These are phyloP conservation scores for Malurus melanocephalus DNA, from an alignment of 2,113 vertebrate species.

Conservation along the genomic window DNA sequence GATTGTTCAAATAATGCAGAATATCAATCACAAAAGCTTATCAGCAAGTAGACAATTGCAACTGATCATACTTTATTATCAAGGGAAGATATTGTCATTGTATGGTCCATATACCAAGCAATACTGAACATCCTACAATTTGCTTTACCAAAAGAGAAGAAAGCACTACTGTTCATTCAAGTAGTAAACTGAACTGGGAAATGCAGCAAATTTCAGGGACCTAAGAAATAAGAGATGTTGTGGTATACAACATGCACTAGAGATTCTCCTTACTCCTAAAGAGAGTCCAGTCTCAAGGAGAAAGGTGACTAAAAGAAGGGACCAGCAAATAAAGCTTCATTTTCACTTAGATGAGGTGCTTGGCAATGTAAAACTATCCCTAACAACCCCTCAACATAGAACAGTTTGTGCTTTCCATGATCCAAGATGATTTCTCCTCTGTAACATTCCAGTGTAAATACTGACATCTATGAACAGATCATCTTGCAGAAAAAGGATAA, in stretches of 20 bases:
- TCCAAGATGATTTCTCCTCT: not conserved
- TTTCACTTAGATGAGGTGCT: not conserved
- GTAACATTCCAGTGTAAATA: not conserved
- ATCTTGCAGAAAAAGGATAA: not conserved
- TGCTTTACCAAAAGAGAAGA: not conserved
- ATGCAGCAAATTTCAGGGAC: not conserved
- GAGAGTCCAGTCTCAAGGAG: not conserved
- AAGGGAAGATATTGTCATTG: not conserved
- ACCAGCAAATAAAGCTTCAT: not conserved
- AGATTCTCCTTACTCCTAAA: not conserved
- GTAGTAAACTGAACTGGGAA: not conserved
- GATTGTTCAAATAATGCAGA: not conserved
- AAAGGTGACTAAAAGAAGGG: not conserved
- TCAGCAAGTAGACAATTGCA: not conserved
- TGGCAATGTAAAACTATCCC: not conserved
- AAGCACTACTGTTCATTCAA: not conserved
- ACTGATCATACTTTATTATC: not conserved
- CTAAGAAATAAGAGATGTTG: not conserved
- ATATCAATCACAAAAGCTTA: not conserved
- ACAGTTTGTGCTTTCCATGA: not conserved
- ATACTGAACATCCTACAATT: not conserved
- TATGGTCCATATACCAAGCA: not conserved
- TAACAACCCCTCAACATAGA: not conserved
- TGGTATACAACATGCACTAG: not conserved
- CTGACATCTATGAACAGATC: not conserved